Evolutionary conservation across 1,140 invertebrate species (phyloP), one percentile per base, ranked within the genome.

Genomic region (Tyrophagus putrescentiae): DNA sequence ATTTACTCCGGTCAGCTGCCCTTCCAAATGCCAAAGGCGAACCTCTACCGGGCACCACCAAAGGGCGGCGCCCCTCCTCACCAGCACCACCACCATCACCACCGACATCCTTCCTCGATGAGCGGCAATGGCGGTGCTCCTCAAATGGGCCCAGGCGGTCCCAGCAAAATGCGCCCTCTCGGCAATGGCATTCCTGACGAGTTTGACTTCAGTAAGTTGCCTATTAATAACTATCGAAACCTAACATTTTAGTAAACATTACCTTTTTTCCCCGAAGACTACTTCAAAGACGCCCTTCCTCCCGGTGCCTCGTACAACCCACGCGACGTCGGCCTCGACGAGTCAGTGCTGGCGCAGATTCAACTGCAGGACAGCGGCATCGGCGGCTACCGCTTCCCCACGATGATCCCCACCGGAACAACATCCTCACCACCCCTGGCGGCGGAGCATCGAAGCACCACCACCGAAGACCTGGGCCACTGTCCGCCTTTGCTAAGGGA

Each of bases 291-390:
- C 34, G 57, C 27, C n/a, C 41, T 59, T 25, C 57, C 57, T 11
- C 57, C 57, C n/a, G 57, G 57, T 28, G 57, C 57, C 31, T 59
- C 57, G 7, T 59, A 59, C 25, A 59, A 59, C 50, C 57, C 57
- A 28, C 57, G 42, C 23, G 57, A 59, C 31, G 57, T 59, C 33
- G 57, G 57, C 9, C 39, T 59, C 1, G 57, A 59, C 23, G 57
- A 59, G 36, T 59, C 57, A 25, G 57, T 59, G 11, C n/a, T 59
- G 16, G 57, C 57, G 3, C 57, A 59, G 21, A 3, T 59, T 1
- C 34, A 59, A 32, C 39, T 59, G 6, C n/a, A 16, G 13, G 39
- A 54, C 27, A 54, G 52, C 27, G 52, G 52, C n/a, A 54, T 54
- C 25, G 52, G 52, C 25, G 52, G 52, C 3, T 54, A 54, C 39